Evolutionary conservation across 1,140 invertebrate species (phyloP), one percentile per base, ranked within the genome.

Genomic region (Lasioglossum baleicum): DNA sequence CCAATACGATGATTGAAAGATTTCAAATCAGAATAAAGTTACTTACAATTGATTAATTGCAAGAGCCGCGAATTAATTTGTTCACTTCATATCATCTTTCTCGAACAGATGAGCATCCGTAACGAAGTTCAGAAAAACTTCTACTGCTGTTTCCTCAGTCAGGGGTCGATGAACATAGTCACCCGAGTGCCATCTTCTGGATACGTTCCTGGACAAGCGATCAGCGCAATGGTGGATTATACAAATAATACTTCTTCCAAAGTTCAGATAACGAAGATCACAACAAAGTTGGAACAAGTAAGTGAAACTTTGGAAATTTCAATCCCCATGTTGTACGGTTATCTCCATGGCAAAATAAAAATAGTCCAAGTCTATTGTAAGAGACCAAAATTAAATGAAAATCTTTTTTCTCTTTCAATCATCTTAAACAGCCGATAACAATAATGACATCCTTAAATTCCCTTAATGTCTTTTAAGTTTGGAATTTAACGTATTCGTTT

Each of bases 121-220:
- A 88, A 90, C 10, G 82, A 88, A n/a, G 87, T 94, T 61, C 93
- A 93, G 22, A 94, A 95, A 85, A 94, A 90, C 68, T 96, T 95
- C 77, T 95, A 94, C 84, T 95, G 94, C 8, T 60, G 70, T 75
- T 95, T 94, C 69, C 95, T 94, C 81, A 94, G 94, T n/a, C 63
- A 76, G 11, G 94, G 94, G 0, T 94, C 94, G 2, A 71, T 96
- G 11, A 92, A 93, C 0, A 91, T 95, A 5, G 92, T 94, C 31
- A 91, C 95, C 0, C 89, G 86, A 76, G 87, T 95, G 15, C 95
- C 95, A 2, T 91, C 94, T 31, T 65, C 93, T 0, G 95, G 95
- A 0, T 96, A 94, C 86, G 95, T 95, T 68, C 94, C 95, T 13
- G 95, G 95, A 0, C 95, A 96, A 91, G 90, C 91, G 40, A 94